Evolutionary conservation across 2,113 vertebrate species (phyloP).

Genomic region (Oncorhynchus masou): DNA sequence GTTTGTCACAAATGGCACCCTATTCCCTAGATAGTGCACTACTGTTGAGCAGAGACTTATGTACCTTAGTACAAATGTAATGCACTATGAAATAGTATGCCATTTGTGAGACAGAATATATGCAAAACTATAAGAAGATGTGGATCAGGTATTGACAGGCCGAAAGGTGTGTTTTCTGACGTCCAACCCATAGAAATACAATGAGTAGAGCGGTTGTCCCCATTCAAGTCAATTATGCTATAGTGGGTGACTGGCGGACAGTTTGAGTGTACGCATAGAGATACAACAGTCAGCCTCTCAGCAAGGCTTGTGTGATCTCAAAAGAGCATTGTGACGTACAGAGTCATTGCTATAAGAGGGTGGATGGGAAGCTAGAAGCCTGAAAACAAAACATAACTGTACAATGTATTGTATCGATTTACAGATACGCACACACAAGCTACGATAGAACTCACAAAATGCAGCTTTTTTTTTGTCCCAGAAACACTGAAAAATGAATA

Average conservation of each 20-base stretch:
- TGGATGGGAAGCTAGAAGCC: conserved; percentile 36
- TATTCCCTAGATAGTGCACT: no score
- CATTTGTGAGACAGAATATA: neutral
- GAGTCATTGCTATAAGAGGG: neutral
- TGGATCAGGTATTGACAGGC: neutral
- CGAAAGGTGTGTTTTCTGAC: neutral
- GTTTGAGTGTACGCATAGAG: no score
- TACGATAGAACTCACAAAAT: conserved; percentile 69
- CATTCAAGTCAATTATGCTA: no score
- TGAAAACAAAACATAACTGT: conserved; percentile 52
- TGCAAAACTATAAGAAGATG: neutral
- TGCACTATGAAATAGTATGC: no score
- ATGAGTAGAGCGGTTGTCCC: no score
- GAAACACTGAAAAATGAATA: conserved; percentile 65
- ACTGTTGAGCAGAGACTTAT: no score
- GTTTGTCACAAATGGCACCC: no score
- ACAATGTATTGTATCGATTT: conserved; percentile 65
- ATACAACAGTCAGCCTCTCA: neutral
- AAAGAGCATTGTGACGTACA: neutral
- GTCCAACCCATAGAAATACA: no score
- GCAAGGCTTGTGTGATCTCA: neutral
- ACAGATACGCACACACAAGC: conserved; percentile 66
- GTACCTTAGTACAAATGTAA: no score
- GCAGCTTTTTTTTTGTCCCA: conserved; percentile 60
- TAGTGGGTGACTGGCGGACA: no score